Base-by-base conservation (phyloP, 2,888 invertebrate species). In the Synergus itoensis region DNA sequence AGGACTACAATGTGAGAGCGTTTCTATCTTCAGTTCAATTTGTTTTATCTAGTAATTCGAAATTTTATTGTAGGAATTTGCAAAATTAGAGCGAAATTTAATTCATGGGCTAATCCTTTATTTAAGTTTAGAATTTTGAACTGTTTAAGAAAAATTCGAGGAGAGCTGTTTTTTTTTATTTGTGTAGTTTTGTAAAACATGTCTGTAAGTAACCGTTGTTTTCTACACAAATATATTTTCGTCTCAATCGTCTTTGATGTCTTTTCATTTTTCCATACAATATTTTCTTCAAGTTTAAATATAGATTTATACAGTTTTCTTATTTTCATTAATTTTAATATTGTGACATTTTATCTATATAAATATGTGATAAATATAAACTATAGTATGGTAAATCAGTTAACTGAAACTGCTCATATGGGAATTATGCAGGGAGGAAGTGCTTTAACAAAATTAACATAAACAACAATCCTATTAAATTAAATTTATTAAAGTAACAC, bases 41-140 rank as follows among this genome's bases (percentile, higher is more conserved):
- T 64, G 28, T 67, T 69, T 69, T 48, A 48, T 73, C 48, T 65
- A 16, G 11, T 36, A 73, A 36, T 73, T 73, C 73, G 16, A 73
- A 73, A 73, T 73, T 73, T 73, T 73, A 73, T 73, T 73, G 36
- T 73, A 73, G 69, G 43, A 73, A 48, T 28, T 48, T 73, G 48
- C 45, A 48, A 48, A 53, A 73, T 53, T 73, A 73, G 28, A 73
- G 36, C 73, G 53, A 28, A 73, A 53, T 48, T 73, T 14, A 69
- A 28, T 73, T 73, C 4, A 53, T 53, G 53, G 73, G 1, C 53
- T 73, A 14, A 45, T 69, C 48, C 69, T 28, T 16, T 12, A 43
- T 18, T 67, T 18, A 45, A 14, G 16, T 53, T 73, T 53, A 36
- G 11, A 21, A 28, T 48, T 53, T 16, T 8, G 53, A 36, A 21